Base-by-base conservation (phyloP, 23 tunicate genomes). In the Corella eumyota region DNA sequence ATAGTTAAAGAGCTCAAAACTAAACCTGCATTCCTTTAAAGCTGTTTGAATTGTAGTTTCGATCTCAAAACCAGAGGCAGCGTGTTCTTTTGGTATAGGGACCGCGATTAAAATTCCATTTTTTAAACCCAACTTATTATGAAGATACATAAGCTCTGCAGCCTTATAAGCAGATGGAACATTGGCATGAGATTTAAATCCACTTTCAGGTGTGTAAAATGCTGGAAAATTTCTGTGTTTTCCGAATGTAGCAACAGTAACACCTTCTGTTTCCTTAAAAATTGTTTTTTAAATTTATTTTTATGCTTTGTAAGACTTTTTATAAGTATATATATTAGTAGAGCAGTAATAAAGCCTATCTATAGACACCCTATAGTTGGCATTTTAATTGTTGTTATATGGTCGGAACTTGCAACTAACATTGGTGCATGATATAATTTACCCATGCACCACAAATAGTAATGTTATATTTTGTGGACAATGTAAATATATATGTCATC, bases 241-340 rank as follows among this genome's bases (percentile, higher is more conserved):
- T 23, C 98, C 98, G 38, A 68, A 66, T 11, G 92, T 74, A 11
- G 79, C 90, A 30, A 80, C 91, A n/a, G 84, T 66, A 0, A 90
- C 91, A 17, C 98, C 98, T 66, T 90, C 81, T 0, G 98, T 90
- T 64, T 90, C 98, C 95, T 86, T 6, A 24, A 27, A 61, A 49
- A 23, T 17, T 58, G 48, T 11, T 15, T n/a, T n/a, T n/a, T n/a
- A n/a, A n/a, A n/a, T n/a, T n/a, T n/a, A n/a, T n/a, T n/a, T n/a
- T n/a, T n/a, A n/a, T n/a, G n/a, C n/a, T n/a, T n/a, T n/a, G n/a
- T n/a, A n/a, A n/a, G n/a, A n/a, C n/a, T n/a, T n/a, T n/a, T n/a
- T n/a, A n/a, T n/a, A n/a, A n/a, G n/a, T n/a, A n/a, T n/a, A n/a
- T n/a, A n/a, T n/a, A n/a, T n/a, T n/a, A n/a, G n/a, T n/a, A n/a